A percentile compares a stretch with the other conserved stretches of the same genome.
Conservation (phyloP, 2,797 vertebrate genomes). For the Vireo griseus region DNA sequence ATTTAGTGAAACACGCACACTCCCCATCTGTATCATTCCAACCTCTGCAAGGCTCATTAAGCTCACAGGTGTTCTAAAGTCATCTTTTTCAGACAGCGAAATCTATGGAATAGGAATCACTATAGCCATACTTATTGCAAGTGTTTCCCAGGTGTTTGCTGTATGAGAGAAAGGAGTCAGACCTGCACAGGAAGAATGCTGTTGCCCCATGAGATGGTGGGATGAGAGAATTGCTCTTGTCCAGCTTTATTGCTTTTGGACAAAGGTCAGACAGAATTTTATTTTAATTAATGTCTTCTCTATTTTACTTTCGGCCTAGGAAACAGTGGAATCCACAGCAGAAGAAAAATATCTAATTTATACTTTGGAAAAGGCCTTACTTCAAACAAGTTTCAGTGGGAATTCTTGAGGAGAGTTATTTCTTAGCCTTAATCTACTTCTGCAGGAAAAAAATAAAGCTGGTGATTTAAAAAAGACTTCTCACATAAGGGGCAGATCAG, state of each 20-base stretch:
- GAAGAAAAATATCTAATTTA: background rate
- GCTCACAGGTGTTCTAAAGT: background rate
- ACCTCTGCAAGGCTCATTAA: background rate
- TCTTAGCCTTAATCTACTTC: background rate
- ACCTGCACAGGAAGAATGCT: rapidly evolving
- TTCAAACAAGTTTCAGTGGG: background rate
- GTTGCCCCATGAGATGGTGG: background rate
- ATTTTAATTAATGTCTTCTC: background rate
- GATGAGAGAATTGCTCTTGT: background rate
- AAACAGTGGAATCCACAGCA: background rate
- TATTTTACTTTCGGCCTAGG: background rate
- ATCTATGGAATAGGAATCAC: background rate
- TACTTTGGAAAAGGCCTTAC: background rate
- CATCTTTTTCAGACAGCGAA: background rate
- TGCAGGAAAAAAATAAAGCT: background rate
- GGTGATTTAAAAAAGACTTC: background rate
- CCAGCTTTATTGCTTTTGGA: background rate
- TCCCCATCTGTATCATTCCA: background rate
- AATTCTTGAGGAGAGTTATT: background rate
- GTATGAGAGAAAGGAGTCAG: background rate
- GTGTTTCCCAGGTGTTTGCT: background rate
- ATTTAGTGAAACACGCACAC: background rate
- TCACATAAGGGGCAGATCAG: background rate
- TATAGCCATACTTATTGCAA: background rate
- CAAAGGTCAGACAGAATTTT: constrained; percentile 18